Conservation (phyloP, 2,113 vertebrate species). For the Crocuta crocuta region DNA sequence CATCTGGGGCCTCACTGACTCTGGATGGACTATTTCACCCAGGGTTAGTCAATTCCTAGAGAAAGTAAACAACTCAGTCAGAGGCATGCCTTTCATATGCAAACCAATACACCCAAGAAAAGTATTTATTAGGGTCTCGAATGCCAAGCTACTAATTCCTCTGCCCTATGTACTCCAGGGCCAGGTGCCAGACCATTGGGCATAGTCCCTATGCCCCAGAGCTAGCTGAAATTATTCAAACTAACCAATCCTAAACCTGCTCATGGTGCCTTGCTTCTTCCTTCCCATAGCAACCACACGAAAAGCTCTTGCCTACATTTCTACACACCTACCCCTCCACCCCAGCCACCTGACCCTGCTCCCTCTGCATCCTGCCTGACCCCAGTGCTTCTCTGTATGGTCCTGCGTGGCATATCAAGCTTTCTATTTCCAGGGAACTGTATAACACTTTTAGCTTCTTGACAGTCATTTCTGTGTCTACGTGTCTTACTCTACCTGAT, state of each 20-base stretch:
- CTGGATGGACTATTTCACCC: neutral
- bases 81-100: neutral
- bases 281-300: neutral
- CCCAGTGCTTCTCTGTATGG: rapidly evolving
- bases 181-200: neutral
- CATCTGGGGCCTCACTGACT: no score
- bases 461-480: neutral
- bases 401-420: rapidly evolving
- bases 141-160: neutral
- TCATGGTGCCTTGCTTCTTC: neutral
- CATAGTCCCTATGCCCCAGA: neutral
- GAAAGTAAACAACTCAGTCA: neutral
- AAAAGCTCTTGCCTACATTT: neutral
- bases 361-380: neutral
- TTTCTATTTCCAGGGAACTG: neutral
- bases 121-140: neutral
- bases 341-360: neutral
- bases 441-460: neutral
- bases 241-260: neutral
- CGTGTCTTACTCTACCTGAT: neutral
- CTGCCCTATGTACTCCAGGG: neutral
- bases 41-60: neutral
- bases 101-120: neutral
- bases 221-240: neutral
- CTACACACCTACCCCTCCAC: neutral